These are phyloP conservation scores for Drosophila sp. DNA, from an alignment of 1,140 invertebrate genomes.

Conservation along the genomic window DNA sequence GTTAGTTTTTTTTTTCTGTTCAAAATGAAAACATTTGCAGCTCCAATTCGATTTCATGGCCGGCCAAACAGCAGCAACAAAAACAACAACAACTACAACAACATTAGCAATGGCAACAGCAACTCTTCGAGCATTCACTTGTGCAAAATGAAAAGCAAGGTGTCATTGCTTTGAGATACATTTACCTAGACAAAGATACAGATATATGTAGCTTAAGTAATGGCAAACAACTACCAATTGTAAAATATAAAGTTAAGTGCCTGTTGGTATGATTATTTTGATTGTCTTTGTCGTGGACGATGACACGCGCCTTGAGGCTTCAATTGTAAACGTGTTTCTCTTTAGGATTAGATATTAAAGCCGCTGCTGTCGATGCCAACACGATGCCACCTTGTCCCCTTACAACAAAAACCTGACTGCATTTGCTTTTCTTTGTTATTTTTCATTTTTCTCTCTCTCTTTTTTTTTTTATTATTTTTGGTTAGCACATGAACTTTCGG, in stretches of 20 bases:
- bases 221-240: slow-evolving; percentile 25
- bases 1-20: slow-evolving; percentile 12
- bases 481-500: slow-evolving; percentile 54
- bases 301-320: slow-evolving; percentile 38
- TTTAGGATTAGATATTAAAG: slow-evolving; percentile 33
- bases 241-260: slow-evolving; percentile 39
- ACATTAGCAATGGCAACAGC: neutral
- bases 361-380: neutral
- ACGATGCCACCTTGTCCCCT: slow-evolving; percentile 11
- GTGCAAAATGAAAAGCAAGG: slow-evolving; percentile 39
- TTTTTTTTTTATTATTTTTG: slow-evolving; percentile 25
- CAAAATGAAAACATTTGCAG: slow-evolving; percentile 32
- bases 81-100: no score
- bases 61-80: slow-evolving; percentile 29
- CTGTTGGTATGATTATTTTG: slow-evolving; percentile 22
- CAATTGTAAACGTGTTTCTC: slow-evolving; percentile 43
- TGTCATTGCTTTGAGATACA: slow-evolving; percentile 51
- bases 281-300: slow-evolving; percentile 53
- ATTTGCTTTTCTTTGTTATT: slow-evolving; percentile 3
- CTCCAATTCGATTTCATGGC: slow-evolving; percentile 56
- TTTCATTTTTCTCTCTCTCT: slow-evolving; percentile 19
- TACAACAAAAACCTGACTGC: neutral
- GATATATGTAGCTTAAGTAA: slow-evolving; percentile 12
- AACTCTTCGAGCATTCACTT: slow-evolving; percentile 47
- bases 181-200: slow-evolving; percentile 23